Conservation (phyloP, 1,140 invertebrate genomes). For the Heliconius hermathena region DNA sequence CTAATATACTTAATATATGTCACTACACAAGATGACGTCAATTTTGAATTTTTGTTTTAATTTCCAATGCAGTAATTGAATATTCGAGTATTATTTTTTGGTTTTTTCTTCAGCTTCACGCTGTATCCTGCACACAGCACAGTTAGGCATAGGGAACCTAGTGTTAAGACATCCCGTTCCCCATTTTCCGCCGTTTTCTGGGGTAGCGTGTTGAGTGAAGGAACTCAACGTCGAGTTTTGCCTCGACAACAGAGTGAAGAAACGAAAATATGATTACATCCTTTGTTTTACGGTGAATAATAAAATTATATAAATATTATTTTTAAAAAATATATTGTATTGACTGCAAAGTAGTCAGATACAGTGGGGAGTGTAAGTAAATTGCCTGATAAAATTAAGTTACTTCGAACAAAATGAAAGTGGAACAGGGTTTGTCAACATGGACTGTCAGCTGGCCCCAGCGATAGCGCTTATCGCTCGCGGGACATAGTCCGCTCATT, state of each 20-base stretch:
- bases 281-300: not conserved
- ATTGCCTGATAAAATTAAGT: constrained; percentile 67
- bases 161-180: too few species aligned
- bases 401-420: constrained; percentile 67
- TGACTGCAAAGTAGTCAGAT: not conserved
- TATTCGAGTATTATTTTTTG: not conserved
- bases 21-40: not conserved
- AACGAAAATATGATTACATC: too few species aligned
- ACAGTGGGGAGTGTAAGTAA: not conserved
- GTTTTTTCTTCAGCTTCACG: too few species aligned
- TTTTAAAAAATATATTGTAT: not conserved
- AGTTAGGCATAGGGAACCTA: too few species aligned
- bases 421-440: constrained; percentile 80
- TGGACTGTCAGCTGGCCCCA: constrained; percentile 75
- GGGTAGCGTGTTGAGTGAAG: too few species aligned
- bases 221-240: too few species aligned
- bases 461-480: constrained; percentile 77
- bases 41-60: not conserved
- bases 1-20: constrained; percentile 11
- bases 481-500: constrained; percentile 81
- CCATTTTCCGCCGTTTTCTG: too few species aligned
- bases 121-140: too few species aligned
- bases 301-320: not conserved
- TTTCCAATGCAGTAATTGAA: not conserved
- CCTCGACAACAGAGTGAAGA: too few species aligned